Conservation (phyloP, 2,888 invertebrate species). For the Lycocerus yunnanus region DNA sequence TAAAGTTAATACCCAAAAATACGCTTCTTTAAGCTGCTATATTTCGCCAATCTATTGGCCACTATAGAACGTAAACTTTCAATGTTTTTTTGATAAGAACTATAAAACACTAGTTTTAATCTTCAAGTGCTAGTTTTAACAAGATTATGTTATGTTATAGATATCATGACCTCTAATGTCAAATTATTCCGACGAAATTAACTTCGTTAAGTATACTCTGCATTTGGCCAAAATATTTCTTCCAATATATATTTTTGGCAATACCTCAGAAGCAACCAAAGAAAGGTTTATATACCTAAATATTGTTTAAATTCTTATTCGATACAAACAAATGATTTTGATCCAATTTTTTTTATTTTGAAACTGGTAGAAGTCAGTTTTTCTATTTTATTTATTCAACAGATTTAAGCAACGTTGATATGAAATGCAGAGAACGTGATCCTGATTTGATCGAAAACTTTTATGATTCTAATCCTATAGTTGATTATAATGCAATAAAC, state of each 20-base stretch:
- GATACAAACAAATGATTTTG: background rate
- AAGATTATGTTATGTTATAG: background rate
- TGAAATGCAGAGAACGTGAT: background rate
- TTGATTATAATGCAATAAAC: background rate
- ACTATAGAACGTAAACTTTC: background rate
- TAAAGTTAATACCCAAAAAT: background rate
- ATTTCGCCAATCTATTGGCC: too few relatives aligned
- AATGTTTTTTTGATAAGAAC: background rate
- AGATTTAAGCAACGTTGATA: background rate
- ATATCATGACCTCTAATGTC: background rate
- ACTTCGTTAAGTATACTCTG: background rate
- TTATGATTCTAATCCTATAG: background rate
- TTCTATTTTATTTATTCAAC: background rate
- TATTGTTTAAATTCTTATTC: background rate
- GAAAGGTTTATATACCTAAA: background rate
- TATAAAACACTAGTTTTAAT: background rate
- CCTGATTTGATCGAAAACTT: background rate
- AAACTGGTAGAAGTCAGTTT: background rate
- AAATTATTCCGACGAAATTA: background rate
- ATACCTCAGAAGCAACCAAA: background rate
- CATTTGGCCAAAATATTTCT: background rate
- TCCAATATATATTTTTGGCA: background rate
- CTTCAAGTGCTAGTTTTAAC: background rate
- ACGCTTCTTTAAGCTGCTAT: background rate
- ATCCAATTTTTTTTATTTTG: background rate